Evolutionary conservation across 1,140 invertebrate genomes (phyloP).

Genomic region (Drosophila rhopaloa): DNA sequence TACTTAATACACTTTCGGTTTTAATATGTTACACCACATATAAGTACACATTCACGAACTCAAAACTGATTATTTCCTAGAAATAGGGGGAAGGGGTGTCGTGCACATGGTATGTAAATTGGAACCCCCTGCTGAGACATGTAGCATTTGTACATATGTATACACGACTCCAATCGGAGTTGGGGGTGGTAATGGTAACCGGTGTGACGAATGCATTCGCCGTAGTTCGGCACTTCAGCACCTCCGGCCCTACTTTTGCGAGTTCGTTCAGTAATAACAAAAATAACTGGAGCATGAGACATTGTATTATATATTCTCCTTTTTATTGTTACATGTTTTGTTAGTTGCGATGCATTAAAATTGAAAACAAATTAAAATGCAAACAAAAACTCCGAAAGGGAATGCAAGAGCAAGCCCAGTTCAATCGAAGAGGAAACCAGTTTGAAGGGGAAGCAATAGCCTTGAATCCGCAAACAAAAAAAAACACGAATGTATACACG

Average conservation of each 20-base stretch:
- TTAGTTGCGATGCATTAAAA: constrained; percentile 6
- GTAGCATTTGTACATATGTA: too few species aligned
- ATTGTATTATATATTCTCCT: constrained; percentile 11
- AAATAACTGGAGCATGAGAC: constrained; percentile 45
- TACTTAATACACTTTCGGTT: too few species aligned
- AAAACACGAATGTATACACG: constrained; percentile 4
- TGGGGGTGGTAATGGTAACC: background rate
- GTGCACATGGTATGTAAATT: too few species aligned
- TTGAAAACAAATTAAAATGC: constrained; percentile 38
- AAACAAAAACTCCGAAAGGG: constrained; percentile 12
- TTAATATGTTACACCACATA: too few species aligned
- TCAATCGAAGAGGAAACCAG: constrained; percentile 16
- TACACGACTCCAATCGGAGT: background rate
- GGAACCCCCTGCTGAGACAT: too few species aligned
- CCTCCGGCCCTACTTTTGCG: constrained; percentile 10
- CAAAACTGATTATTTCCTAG: too few species aligned
- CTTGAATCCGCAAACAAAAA: constrained; percentile 23
- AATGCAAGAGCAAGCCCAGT: background rate
- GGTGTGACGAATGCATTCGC: constrained; percentile 17
- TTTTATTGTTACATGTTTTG: constrained; percentile 25
- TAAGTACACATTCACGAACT: too few species aligned
- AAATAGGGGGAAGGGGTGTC: too few species aligned
- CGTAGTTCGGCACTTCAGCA: constrained; percentile 5
- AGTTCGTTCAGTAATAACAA: constrained; percentile 26
- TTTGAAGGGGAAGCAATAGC: constrained; percentile 38